Evolutionary conservation across 2,797 vertebrate genomes (phyloP).

Genomic region (Cebuella pygmaea): DNA sequence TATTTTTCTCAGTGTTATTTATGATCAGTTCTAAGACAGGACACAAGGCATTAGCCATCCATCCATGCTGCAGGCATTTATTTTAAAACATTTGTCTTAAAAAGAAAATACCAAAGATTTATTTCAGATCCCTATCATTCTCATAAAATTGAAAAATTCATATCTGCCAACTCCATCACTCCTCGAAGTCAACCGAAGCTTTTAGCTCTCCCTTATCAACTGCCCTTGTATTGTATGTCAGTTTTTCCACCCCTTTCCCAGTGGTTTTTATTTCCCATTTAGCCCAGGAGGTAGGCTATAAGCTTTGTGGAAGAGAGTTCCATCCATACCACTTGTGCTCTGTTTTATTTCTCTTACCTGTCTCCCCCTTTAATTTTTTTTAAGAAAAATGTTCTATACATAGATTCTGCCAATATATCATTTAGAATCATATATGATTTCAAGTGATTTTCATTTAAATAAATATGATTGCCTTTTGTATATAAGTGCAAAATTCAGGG

Average conservation of each 20-base stretch:
- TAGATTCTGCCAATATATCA: not conserved
- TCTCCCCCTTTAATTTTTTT: not conserved
- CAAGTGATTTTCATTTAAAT: not conserved
- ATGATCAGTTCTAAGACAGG: slow-evolving; percentile 64
- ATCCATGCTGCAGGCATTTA: slow-evolving; percentile 66
- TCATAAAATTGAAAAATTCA: slow-evolving; percentile 78
- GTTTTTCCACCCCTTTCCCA: not conserved
- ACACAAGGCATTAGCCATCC: slow-evolving; percentile 65
- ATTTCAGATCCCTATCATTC: slow-evolving; percentile 79
- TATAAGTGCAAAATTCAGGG: not conserved
- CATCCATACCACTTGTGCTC: not conserved
- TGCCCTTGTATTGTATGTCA: not conserved
- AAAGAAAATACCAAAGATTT: slow-evolving; percentile 79
- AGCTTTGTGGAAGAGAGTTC: not conserved
- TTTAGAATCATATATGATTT: not conserved
- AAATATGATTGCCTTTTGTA: not conserved
- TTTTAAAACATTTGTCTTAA: slow-evolving; percentile 81
- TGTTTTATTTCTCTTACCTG: slow-evolving; percentile 11
- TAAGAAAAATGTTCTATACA: not conserved
- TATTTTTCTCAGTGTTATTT: slow-evolving; percentile 78
- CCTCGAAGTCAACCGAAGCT: slow-evolving; percentile 46
- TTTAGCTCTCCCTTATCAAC: slow-evolving; percentile 42
- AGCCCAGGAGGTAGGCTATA: not conserved
- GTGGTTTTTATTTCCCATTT: not conserved
- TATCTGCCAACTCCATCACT: slow-evolving; percentile 73